Evolutionary conservation across 2,113 vertebrate species (phyloP).

Genomic region (Brienomyrus longianalis): DNA sequence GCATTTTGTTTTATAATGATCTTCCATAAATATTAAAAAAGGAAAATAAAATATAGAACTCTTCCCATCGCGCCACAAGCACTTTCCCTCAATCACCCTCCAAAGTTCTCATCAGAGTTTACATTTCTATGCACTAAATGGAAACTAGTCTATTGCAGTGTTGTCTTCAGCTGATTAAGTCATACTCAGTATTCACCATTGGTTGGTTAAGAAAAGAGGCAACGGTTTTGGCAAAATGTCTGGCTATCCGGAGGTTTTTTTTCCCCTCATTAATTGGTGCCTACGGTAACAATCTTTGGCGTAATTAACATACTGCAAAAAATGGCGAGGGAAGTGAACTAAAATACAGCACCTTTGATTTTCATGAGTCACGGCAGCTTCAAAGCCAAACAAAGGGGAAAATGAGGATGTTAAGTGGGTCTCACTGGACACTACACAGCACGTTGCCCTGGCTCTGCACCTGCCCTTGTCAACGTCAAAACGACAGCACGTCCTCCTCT

Average conservation of each 20-base stretch:
- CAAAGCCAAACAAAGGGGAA: neutral
- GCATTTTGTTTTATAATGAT: neutral
- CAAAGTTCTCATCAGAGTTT: neutral
- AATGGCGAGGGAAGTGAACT: neutral
- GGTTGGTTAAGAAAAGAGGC: neutral
- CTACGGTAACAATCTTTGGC: neutral
- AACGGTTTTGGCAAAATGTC: neutral
- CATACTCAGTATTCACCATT: neutral
- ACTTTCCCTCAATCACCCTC: neutral
- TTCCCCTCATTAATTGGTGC: neutral
- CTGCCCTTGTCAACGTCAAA: neutral
- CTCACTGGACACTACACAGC: neutral
- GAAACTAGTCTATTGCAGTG: neutral
- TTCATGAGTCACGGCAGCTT: neutral
- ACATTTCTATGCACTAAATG: neutral
- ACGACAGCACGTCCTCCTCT: neutral
- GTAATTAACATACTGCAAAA: neutral
- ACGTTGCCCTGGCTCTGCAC: neutral
- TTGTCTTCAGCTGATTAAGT: neutral
- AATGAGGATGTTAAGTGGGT: neutral
- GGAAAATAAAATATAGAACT: neutral
- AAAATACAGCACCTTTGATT: neutral
- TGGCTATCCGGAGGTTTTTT: neutral
- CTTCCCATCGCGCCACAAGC: neutral
- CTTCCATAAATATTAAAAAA: neutral